Conservation (phyloP, 2,888 invertebrate species). For the Dynastes grantii region DNA sequence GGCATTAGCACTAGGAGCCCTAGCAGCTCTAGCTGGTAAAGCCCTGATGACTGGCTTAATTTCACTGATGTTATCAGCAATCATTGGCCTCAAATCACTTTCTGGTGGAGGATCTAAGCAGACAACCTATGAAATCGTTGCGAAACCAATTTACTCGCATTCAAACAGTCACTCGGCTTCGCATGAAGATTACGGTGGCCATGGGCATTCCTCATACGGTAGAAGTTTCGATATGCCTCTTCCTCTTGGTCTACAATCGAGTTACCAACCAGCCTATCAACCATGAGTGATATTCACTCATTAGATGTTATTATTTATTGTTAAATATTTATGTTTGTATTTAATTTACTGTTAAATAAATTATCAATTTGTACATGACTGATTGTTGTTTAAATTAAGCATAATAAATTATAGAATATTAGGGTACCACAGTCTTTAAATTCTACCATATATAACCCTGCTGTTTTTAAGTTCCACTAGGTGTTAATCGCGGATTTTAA, state of each 20-base stretch:
- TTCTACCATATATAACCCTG: too few species aligned
- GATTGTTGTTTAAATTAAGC: constrained; percentile 6
- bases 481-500: too few species aligned
- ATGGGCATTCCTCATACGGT: constrained; percentile 73
- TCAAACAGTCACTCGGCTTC: constrained; percentile 79
- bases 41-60: constrained; percentile 87
- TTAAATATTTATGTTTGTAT: constrained; percentile 55
- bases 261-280: constrained; percentile 81
- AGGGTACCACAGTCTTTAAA: too few species aligned
- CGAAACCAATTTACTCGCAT: constrained; percentile 85
- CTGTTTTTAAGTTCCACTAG: too few species aligned
- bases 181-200: constrained; percentile 74
- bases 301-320: constrained; percentile 52
- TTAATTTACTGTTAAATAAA: constrained; percentile 54
- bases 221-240: constrained; percentile 71
- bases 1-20: constrained; percentile 81
- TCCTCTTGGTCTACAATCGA: constrained; percentile 68
- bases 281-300: constrained; percentile 71
- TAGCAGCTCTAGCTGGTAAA: constrained; percentile 87
- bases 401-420: background rate
- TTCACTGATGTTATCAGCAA: constrained; percentile 84
- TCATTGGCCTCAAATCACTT: constrained; percentile 83
- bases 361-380: constrained; percentile 49
- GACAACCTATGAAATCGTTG: constrained; percentile 88
- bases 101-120: constrained; percentile 78